Evolutionary conservation across 37 sponge, comb jelly and placozoan genomes (phyloP), one percentile per base, ranked within the genome.

Genomic region (Halichondria panicea): DNA sequence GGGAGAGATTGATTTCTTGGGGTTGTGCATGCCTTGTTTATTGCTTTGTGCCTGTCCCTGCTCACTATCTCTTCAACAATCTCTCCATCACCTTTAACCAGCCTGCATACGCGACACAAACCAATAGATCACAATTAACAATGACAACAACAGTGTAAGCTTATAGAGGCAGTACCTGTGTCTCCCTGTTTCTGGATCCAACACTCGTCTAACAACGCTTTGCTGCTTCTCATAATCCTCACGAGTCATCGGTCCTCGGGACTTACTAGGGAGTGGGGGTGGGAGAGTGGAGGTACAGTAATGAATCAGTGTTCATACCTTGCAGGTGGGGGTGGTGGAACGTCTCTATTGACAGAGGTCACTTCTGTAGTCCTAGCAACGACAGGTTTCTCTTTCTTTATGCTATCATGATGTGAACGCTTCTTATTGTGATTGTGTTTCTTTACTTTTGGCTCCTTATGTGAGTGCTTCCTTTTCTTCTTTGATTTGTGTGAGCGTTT

Each of bases 31-130:
- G 76, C 93, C 74, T 94, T 94, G 78, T 94, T 94, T 63, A 94
- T 94, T n/a, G 72, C 79, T 53, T 84, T 81, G 8, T 94, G 95
- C 43, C 66, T 25, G 24, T 94, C 92, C 34, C 74, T 86, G 64
- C 89, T 91, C n/a, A 94, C 95, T 36, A 94, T 94, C 67, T 94
- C 95, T 48, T 94, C 95, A 19, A 94, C 64, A 34, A 94, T 82
- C 75, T 94, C 95, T 32, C 95, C 95, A 83, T 83, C 83, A 19
- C 95, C 95, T 66, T 73, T 91, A 44, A 94, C 79, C 22, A 94
- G 44, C 64, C 95, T 87, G 22, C 44, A 74, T n/a, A 21, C 4
- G 65, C 0, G 8, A 58, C 3, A 84, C 53, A 4, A 56, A 40
- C 18, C 32, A 55, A 39, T 4, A 3, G 38, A 27, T 58, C 35